Evolutionary conservation across 2,113 vertebrate species (phyloP).

Genomic region (Syngnathus floridae): DNA sequence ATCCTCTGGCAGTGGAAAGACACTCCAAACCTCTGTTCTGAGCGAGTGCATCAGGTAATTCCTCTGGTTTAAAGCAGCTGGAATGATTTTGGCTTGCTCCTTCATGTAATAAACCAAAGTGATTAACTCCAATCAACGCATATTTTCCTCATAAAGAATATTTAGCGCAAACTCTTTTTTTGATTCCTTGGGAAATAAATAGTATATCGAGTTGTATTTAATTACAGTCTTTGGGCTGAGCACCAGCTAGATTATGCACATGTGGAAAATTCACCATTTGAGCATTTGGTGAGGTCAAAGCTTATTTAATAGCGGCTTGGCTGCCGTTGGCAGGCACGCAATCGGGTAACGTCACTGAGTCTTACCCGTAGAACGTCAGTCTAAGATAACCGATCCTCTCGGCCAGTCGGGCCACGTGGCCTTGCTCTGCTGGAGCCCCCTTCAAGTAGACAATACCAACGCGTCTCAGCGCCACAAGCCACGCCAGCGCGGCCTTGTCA

Average conservation of each 20-base stretch:
- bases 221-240: conserved; percentile 3
- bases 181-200: not conserved
- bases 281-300: conserved; percentile 15
- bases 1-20: conserved; percentile 40
- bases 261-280: conserved; percentile 23
- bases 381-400: conserved; percentile 85
- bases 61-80: conserved; percentile 37
- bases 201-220: conserved; percentile 14
- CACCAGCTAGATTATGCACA: conserved; percentile 22
- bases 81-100: conserved; percentile 42
- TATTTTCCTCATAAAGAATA: conserved; percentile 19
- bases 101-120: conserved; percentile 46
- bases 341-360: not conserved
- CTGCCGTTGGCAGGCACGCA: conserved; percentile 11
- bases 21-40: conserved; percentile 54
- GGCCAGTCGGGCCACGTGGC: conserved; percentile 79
- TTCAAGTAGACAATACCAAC: conserved; percentile 81
- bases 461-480: conserved; percentile 80
- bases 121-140: conserved; percentile 24
- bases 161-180: conserved; percentile 14
- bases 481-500: conserved; percentile 76
- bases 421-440: conserved; percentile 75
- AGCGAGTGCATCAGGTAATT: conserved; percentile 61
- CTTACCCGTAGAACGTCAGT: conserved; percentile 93
- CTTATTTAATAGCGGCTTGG: conserved; percentile 34